Evolutionary conservation across 2,113 vertebrate species (phyloP).

Genomic region (Sisor rabdophorus): DNA sequence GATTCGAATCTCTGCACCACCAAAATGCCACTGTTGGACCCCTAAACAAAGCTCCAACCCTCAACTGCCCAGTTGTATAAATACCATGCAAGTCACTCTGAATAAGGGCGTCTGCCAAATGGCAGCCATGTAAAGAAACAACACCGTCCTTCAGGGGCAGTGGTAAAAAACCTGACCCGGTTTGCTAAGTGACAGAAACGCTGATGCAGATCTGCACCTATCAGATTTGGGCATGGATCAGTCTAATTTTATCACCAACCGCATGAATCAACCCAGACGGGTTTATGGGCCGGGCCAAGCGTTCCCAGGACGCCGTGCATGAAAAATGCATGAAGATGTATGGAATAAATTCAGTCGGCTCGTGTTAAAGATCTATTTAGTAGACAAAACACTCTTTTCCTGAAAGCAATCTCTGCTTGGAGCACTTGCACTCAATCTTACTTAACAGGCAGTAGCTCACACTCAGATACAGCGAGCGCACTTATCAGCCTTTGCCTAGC

Average conservation of each 20-base stretch:
- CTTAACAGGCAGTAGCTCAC: slow-evolving; percentile 47
- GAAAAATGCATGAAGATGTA: slow-evolving; percentile 54
- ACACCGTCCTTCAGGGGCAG: background rate
- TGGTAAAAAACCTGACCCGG: background rate
- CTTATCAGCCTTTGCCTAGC: slow-evolving; percentile 21
- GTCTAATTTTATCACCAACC: slow-evolving; percentile 26
- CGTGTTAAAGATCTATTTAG: slow-evolving; percentile 48
- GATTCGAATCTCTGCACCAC: too few relatives aligned
- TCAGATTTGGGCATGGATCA: slow-evolving; percentile 27
- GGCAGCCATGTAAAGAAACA: background rate
- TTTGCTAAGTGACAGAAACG: slow-evolving; percentile 20
- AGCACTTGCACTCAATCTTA: slow-evolving; percentile 50
- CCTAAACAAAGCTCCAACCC: too few relatives aligned
- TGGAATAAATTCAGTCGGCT: slow-evolving; percentile 46
- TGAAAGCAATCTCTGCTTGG: slow-evolving; percentile 43
- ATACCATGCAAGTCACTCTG: too few relatives aligned
- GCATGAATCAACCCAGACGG: slow-evolving; percentile 27
- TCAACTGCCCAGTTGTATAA: too few relatives aligned
- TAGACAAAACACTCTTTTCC: slow-evolving; percentile 49
- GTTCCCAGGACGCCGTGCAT: slow-evolving; percentile 41
- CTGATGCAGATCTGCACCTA: slow-evolving; percentile 8
- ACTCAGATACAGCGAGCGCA: slow-evolving; percentile 6
- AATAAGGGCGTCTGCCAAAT: too few relatives aligned
- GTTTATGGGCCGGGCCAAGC: slow-evolving; percentile 27
- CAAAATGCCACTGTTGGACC: too few relatives aligned